These are phyloP conservation scores for Oscheius sp. DNA, from an alignment of 2,888 invertebrate genomes.

Conservation along the genomic window DNA sequence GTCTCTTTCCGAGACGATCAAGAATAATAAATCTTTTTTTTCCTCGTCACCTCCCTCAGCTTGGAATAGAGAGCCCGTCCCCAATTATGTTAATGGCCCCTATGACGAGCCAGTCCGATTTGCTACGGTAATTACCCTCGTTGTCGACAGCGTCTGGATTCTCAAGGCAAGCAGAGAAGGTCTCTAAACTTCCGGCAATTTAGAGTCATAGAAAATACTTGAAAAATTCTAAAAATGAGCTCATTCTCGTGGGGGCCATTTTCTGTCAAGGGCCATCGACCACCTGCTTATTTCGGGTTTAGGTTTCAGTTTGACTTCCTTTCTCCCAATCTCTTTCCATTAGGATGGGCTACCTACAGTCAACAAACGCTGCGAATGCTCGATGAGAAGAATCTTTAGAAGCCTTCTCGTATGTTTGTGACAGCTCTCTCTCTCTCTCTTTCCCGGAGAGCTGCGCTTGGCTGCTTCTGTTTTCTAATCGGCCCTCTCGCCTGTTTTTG, in stretches of 20 bases:
- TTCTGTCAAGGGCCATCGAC: neutral
- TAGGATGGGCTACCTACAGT: too few relatives aligned
- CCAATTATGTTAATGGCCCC: neutral
- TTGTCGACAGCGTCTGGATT: too few relatives aligned
- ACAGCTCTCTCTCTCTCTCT: too few relatives aligned
- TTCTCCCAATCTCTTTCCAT: too few relatives aligned
- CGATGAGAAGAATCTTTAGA: too few relatives aligned
- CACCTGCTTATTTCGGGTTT: neutral
- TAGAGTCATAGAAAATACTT: too few relatives aligned
- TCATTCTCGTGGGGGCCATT: neutral
- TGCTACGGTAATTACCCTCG: slow-evolving; percentile 1
- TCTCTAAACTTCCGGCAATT: neutral
- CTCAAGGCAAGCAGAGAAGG: too few relatives aligned
- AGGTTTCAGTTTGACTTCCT: neutral
- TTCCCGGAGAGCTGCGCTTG: too few relatives aligned
- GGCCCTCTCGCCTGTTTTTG: slow-evolving; percentile 9
- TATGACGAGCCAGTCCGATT: neutral
- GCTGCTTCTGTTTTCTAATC: too few relatives aligned
- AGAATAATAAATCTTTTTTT: neutral
- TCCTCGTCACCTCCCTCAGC: neutral
- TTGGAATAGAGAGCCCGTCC: neutral
- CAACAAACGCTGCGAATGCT: too few relatives aligned
- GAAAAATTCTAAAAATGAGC: too few relatives aligned
- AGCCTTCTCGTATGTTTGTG: neutral
- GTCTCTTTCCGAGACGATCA: slow-evolving; percentile 16